Base-by-base conservation (phyloP, 2,888 invertebrate species). In the Sphaerolaimus hirsutus region DNA sequence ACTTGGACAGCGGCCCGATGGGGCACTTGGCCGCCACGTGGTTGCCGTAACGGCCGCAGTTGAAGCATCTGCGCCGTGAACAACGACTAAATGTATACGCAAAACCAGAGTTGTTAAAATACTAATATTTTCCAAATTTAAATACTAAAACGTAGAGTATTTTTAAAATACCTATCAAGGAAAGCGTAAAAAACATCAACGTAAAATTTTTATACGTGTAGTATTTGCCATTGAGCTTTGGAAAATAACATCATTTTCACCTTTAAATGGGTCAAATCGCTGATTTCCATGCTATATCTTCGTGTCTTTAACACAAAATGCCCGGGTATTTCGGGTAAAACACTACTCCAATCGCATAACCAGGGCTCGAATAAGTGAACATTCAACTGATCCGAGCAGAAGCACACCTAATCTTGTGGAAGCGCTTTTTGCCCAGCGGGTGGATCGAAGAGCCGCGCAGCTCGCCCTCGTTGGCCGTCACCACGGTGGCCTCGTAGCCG, bases 1-100 rank as follows among this genome's bases (percentile, higher is more conserved):
- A 73, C 69, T 84, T 84, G 57, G 83, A 83, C 68, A 81, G 78
- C 45, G 83, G 83, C 17, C 81, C 82, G 62, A 79, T 71, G 52
- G 76, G 75, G 66, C 86, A 86, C 64, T 82, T 82, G 32, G 81
- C 78, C 29, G 86, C 84, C 60, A 84, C 78, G 68, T 86, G 86
- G 66, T 83, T 83, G 43, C 81, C 79, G 62, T 83, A 82, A 66
- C 82, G 81, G 3, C 84, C 83, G 61, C 84, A 86, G 65, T 86
- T 86, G 67, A 83, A 86, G 69, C 84, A 86, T 62, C 81, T 80
- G 29, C n/a, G 29, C 12, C n/a, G n/a, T n/a, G n/a, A n/a, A n/a
- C 7, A 22, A 40, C 17, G 14, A 22, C 7, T 29, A 29, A 29
- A 29, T 29, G 14, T 10, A 29, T 29, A 29, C 17, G 19, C 42